phyloP scores from a whole-genome alignment of 2,797 vertebrate species.

The Limosa lapponica region DNA sequence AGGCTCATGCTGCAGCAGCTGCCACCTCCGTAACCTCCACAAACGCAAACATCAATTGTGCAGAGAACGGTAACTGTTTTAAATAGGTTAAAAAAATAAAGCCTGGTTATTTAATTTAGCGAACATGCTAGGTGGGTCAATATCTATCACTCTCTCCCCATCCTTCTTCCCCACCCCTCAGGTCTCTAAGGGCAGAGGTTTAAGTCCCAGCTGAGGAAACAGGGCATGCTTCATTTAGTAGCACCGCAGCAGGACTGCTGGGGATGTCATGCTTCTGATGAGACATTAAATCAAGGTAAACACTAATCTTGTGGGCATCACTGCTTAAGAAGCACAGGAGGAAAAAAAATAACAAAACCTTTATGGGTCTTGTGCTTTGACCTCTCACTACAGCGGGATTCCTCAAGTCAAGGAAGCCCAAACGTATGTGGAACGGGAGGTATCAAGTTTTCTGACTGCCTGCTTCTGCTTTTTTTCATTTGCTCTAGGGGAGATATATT shows the following conservation, averaged over 20 bases:
- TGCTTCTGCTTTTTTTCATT: neutral
- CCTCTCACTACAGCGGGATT: neutral
- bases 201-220: constrained; percentile 71
- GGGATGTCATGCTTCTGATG: constrained; percentile 72
- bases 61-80: neutral
- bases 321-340: constrained; percentile 36
- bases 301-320: constrained; percentile 57
- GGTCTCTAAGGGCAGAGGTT: constrained; percentile 70
- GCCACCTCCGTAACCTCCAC: neutral
- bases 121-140: constrained; percentile 42
- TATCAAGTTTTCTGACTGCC: neutral
- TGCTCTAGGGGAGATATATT: neutral
- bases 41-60: constrained; percentile 9
- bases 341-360: constrained; percentile 1
- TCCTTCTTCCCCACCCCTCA: constrained; percentile 40
- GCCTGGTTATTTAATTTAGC: constrained; percentile 53
- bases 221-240: constrained; percentile 76
- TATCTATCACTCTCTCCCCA: constrained; percentile 53
- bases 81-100: constrained; percentile 65
- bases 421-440: neutral
- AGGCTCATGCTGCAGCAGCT: neutral
- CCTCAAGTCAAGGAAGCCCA: neutral
- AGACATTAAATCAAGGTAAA: constrained; percentile 81
- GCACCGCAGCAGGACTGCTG: constrained; percentile 19
- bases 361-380: constrained; percentile 1